Base-by-base conservation (phyloP, 2,888 invertebrate species). In the Drosophila mimica region DNA sequence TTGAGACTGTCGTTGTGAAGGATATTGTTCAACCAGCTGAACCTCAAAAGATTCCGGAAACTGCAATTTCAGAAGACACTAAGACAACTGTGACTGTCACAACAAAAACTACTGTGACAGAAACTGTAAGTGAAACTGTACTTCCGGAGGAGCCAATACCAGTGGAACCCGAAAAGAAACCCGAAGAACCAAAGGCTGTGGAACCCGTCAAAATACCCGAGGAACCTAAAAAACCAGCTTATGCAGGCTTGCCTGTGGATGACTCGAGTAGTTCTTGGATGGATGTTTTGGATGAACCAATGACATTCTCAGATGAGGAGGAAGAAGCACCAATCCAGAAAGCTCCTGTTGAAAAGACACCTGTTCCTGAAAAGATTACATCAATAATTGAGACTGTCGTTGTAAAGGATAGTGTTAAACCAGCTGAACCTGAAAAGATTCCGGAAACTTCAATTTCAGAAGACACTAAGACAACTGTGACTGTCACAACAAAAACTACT, bases 1-100 rank as follows among this genome's bases (percentile, higher is more conserved):
- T 3, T 8, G 40, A 51, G 6, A 40, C 30, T 15, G 34, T 74
- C 11, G 6, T n/a, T 5, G 60, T 51, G 2, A 38, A 56, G 34
- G 59, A 65, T 0, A 25, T 28, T 13, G 8, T 58, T 33, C 30
- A 49, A 61, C 48, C 48, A 4, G 9, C 30, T 66, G 56, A 67
- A 15, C 52, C 74, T 13, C 60, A 67, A 13, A 58, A 61, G 43
- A 48, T 74, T 85, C 2, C 67, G 6, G 46, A 89, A 79, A 40
- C 59, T 6, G 15, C 48, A 20, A 40, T 33, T n/a, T 5, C 65
- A 5, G 65, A 71, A 46, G 65, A 71, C 28, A 11, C 20, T 1
- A 51, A 46, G n/a, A 51, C 49, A 6, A 38, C 48, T 5, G 40
- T 64, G 17, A 60, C 49, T 28, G 36, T 59, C 8, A 65, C 65